These are phyloP conservation scores for Nomada fucata DNA, from an alignment of 2,888 invertebrate species.

Conservation along the genomic window DNA sequence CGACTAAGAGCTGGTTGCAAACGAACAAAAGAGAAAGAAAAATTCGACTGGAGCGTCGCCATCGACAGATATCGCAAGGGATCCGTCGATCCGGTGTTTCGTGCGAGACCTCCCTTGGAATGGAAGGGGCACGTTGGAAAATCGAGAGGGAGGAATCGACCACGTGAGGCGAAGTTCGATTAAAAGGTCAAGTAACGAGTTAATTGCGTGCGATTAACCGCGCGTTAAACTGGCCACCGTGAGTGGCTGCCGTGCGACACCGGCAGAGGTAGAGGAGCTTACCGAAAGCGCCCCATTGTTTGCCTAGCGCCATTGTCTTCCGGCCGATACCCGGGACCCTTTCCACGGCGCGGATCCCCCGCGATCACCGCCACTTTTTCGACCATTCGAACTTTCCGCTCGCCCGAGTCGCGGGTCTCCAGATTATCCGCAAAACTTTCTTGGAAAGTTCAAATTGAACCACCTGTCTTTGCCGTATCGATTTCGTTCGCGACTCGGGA, in stretches of 20 bases:
- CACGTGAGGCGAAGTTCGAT: slow-evolving; percentile 58
- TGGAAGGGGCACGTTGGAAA: slow-evolving; percentile 13
- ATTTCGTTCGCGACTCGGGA: background rate
- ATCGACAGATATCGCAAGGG: slow-evolving; percentile 34
- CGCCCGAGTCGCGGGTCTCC: background rate
- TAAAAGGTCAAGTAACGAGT: slow-evolving; percentile 68
- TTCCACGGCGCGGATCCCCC: slow-evolving; percentile 24
- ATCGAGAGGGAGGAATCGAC: background rate
- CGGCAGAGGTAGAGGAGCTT: slow-evolving; percentile 8
- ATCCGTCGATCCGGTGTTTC: slow-evolving; percentile 9
- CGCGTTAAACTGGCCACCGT: slow-evolving; percentile 55
- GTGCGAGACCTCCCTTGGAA: background rate
- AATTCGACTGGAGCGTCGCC: slow-evolving; percentile 34
- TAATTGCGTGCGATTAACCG: slow-evolving; percentile 69
- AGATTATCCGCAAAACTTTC: slow-evolving; percentile 12
- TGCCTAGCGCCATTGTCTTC: slow-evolving; percentile 49
- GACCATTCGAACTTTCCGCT: slow-evolving; percentile 19
- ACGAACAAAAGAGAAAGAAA: background rate
- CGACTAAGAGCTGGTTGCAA: background rate
- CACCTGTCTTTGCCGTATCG: background rate
- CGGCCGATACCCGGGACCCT: background rate
- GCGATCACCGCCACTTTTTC: slow-evolving; percentile 26
- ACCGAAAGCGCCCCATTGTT: slow-evolving; percentile 61
- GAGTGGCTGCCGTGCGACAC: slow-evolving; percentile 3
- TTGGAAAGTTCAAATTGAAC: slow-evolving; percentile 17